A percentile compares a stretch with the other conserved stretches of the same genome.
phyloP scores from a whole-genome alignment of 1,140 invertebrate genomes.

The Neodiprion fabricii region DNA sequence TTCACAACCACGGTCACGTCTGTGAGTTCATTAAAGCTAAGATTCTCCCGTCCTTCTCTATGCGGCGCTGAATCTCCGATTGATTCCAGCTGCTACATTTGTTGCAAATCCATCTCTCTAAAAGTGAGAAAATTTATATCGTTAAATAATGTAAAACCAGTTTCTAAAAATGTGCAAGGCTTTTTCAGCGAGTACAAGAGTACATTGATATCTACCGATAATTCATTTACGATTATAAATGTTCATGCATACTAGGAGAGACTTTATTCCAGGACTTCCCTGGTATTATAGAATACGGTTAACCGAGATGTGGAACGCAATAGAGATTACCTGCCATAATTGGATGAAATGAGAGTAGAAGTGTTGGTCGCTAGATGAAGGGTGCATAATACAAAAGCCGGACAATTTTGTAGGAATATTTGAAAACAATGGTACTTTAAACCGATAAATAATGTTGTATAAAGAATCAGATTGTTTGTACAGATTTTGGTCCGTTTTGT shows the following conservation, averaged over 20 bases:
- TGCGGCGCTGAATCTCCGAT: conserved; percentile 3
- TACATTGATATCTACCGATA: conserved; percentile 9
- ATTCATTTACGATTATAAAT: conserved; percentile 7
- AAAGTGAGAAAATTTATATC: conserved; percentile 18
- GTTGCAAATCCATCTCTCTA: conserved; percentile 28
- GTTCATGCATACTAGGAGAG: conserved; percentile 5
- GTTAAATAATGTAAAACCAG: neutral
- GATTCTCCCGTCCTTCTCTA: conserved; percentile 17
- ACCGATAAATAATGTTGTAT: too few relatives aligned
- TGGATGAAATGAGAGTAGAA: too few relatives aligned
- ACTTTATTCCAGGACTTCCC: neutral
- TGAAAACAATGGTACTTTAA: too few relatives aligned
- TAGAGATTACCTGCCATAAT: too few relatives aligned
- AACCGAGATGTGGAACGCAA: too few relatives aligned
- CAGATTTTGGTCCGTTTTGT: too few relatives aligned
- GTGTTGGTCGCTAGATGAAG: too few relatives aligned
- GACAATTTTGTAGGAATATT: too few relatives aligned
- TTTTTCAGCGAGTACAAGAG: neutral
- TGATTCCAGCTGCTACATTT: conserved; percentile 15
- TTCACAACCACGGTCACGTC: conserved; percentile 11
- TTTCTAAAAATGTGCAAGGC: neutral
- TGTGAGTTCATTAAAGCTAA: conserved; percentile 19
- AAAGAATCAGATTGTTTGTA: too few relatives aligned
- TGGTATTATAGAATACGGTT: neutral
- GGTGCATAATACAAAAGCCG: too few relatives aligned